A percentile compares a stretch with the other conserved stretches of the same genome.
Conservation (phyloP, 1,140 invertebrate genomes). For the Dreissena rostriformis region DNA sequence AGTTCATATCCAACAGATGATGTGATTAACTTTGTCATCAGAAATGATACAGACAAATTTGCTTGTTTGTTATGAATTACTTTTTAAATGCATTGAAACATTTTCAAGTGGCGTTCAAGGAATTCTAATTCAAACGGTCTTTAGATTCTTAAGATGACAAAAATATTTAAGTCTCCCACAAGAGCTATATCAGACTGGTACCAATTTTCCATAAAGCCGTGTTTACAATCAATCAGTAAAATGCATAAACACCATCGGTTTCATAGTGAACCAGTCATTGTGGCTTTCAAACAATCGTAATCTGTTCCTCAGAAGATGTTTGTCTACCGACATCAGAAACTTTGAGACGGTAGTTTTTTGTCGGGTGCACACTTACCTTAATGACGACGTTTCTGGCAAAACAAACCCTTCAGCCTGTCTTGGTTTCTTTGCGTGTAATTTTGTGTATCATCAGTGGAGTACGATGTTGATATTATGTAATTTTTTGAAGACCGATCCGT, state of each 20-base stretch:
- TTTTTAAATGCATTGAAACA: no score
- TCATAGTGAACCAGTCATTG: conserved; percentile 25
- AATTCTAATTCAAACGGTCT: no score
- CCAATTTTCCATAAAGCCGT: neutral
- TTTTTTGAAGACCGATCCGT: conserved; percentile 40
- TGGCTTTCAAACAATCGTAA: conserved; percentile 33
- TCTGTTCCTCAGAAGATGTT: conserved; percentile 20
- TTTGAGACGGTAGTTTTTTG: neutral
- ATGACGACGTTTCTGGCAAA: conserved; percentile 35
- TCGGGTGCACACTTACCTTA: conserved; percentile 40
- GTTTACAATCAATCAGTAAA: conserved; percentile 26
- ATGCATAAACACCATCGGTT: conserved; percentile 31
- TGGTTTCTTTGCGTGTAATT: conserved; percentile 34
- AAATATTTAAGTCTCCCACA: no score
- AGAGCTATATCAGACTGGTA: no score
- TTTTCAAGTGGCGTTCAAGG: no score
- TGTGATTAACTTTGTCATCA: no score
- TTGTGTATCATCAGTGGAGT: conserved; percentile 32
- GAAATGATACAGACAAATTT: no score
- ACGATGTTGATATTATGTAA: conserved; percentile 47
- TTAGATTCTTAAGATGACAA: no score
- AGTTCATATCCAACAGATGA: no score
- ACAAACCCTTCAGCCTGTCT: conserved; percentile 49
- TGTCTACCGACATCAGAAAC: conserved; percentile 29
- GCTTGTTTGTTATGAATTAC: no score